These are phyloP conservation scores for Drosophila chauvacae DNA, from an alignment of 1,140 invertebrate species.

Conservation along the genomic window DNA sequence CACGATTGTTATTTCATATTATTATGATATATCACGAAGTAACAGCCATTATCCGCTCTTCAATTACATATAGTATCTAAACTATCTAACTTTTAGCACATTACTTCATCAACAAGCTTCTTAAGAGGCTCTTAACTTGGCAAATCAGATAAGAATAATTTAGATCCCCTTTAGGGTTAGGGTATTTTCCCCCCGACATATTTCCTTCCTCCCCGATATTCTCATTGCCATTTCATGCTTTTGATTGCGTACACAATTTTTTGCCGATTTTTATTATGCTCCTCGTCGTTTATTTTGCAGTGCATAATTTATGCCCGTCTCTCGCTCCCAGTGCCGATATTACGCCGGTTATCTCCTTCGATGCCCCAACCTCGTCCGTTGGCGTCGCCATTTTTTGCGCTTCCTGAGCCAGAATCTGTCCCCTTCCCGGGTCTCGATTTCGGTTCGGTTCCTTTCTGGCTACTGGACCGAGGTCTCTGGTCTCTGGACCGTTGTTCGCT, in stretches of 20 bases:
- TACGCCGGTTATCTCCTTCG: constrained; percentile 20
- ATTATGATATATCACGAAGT: too few relatives aligned
- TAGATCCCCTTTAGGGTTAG: not conserved
- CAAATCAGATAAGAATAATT: not conserved
- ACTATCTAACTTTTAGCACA: too few relatives aligned
- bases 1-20: too few relatives aligned
- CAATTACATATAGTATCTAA: too few relatives aligned
- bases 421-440: constrained; percentile 16
- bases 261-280: constrained; percentile 75
- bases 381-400: constrained; percentile 75
- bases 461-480: constrained; percentile 21
- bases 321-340: constrained; percentile 4
- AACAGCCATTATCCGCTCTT: too few relatives aligned
- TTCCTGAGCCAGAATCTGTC: constrained; percentile 57
- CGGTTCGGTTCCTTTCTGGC: constrained; percentile 30
- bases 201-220: constrained; percentile 25
- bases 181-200: constrained; percentile 16
- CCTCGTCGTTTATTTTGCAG: constrained; percentile 77
- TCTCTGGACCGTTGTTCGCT: constrained; percentile 6
- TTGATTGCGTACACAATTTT: constrained; percentile 78
- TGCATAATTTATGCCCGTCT: constrained; percentile 76
- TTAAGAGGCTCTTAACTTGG: not conserved
- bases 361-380: constrained; percentile 33
- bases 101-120: not conserved
- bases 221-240: constrained; percentile 59